Evolutionary conservation across 2,888 invertebrate genomes (phyloP).

Genomic region (Netelia virgata): DNA sequence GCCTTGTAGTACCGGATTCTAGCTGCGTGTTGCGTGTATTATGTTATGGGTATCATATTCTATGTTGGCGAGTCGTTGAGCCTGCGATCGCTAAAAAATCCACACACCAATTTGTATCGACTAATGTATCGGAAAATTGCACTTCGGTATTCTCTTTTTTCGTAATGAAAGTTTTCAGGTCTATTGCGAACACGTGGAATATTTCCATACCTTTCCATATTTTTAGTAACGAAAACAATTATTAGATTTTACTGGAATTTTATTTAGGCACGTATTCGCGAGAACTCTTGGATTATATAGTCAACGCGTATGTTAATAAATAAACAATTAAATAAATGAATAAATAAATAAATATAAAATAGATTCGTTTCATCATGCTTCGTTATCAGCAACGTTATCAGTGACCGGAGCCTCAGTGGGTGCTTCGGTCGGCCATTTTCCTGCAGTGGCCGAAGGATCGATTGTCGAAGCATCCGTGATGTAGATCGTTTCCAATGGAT

Average conservation of each 20-base stretch:
- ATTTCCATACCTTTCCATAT: not conserved
- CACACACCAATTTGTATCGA: constrained; percentile 26
- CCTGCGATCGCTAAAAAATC: not conserved
- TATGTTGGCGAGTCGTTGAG: constrained; percentile 21
- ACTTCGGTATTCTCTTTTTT: not conserved
- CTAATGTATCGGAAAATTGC: constrained; percentile 23
- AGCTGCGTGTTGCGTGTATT: not conserved
- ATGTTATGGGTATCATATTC: not conserved
- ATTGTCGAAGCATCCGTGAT: constrained; percentile 77
- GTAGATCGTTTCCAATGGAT: constrained; percentile 80
- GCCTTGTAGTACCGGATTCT: not conserved
- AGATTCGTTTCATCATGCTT: constrained; percentile 74
- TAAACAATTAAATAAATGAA: constrained; percentile 66
- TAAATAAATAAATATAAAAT: constrained; percentile 62
- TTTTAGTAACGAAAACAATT: not conserved
- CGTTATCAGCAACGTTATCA: constrained; percentile 82
- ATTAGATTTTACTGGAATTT: not conserved
- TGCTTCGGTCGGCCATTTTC: constrained; percentile 82
- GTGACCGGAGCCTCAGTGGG: constrained; percentile 77
- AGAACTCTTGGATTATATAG: constrained; percentile 1
- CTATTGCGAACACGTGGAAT: not conserved
- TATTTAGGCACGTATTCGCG: not conserved
- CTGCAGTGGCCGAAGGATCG: constrained; percentile 81
- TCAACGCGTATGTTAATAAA: constrained; percentile 23
- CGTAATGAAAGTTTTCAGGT: not conserved